A percentile compares a stretch with the other conserved stretches of the same genome.
Evolutionary conservation across 2,113 vertebrate genomes (phyloP).

Genomic region (Carollia perspicillata): DNA sequence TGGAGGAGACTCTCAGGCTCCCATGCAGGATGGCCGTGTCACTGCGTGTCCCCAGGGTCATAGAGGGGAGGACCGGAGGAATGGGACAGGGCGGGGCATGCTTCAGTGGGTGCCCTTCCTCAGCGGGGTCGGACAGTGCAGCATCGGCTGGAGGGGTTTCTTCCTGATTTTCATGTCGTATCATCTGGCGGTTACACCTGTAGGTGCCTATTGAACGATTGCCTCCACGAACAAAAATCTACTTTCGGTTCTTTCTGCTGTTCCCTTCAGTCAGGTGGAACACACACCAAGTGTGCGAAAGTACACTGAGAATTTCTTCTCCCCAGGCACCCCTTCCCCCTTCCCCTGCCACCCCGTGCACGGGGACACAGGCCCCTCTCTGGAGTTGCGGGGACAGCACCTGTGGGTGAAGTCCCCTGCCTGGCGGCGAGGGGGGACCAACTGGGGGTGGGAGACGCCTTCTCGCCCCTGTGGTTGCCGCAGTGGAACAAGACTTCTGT

Average conservation of each 20-base stretch:
- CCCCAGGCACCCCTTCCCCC: too few relatives aligned
- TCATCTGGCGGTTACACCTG: background rate
- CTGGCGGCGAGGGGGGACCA: background rate
- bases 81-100: rapidly evolving
- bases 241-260: background rate
- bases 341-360: too few relatives aligned
- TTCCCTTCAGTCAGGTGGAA: background rate
- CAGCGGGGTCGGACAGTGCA: rapidly evolving
- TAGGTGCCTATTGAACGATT: background rate
- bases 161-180: too few relatives aligned
- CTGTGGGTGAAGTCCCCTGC: background rate
- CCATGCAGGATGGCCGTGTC: too few relatives aligned
- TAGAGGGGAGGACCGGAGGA: too few relatives aligned
- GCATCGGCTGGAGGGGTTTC: rapidly evolving
- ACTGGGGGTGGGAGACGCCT: background rate
- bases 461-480: background rate
- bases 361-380: background rate
- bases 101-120: too few relatives aligned
- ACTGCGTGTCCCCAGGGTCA: too few relatives aligned
- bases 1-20: too few relatives aligned
- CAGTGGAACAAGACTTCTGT: background rate
- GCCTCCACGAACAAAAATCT: background rate
- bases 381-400: background rate
- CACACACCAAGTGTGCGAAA: background rate
- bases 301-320: background rate